Conservation (phyloP, 2,113 vertebrate genomes). For the Oncorhynchus clarkii region DNA sequence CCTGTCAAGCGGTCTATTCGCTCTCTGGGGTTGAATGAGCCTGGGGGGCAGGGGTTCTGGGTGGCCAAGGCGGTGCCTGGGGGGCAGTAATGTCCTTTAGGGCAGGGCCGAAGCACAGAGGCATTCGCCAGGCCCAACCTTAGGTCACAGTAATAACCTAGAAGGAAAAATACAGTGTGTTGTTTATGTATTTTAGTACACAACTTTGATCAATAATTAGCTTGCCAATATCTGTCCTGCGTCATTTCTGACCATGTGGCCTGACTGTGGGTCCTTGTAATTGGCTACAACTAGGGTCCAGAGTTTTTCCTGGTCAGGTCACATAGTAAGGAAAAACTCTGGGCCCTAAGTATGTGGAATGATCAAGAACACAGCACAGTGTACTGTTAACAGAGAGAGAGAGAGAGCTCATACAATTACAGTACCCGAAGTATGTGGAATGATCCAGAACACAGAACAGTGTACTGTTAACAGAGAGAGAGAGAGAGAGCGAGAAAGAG, state of each 20-base stretch:
- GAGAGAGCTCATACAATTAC: too few species aligned
- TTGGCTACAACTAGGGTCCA: too few species aligned
- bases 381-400: neutral
- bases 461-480: neutral
- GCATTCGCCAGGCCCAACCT: constrained; percentile 61
- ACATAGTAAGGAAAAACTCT: too few species aligned
- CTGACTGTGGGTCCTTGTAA: too few species aligned
- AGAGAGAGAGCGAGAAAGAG: neutral
- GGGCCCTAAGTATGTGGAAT: too few species aligned
- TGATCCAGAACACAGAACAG: too few species aligned
- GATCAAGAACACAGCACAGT: too few species aligned
- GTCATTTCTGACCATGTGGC: neutral
- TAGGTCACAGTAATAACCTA: constrained; percentile 86
- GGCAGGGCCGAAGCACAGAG: constrained; percentile 78
- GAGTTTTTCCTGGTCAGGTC: too few species aligned
- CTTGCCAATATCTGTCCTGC: neutral
- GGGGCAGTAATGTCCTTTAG: constrained; percentile 85
- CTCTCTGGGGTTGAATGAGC: constrained; percentile 77
- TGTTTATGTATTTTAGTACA: neutral
- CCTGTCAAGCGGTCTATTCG: constrained; percentile 52
- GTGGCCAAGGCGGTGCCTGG: constrained; percentile 73
- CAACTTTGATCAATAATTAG: too few species aligned
- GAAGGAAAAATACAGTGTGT: constrained; percentile 5
- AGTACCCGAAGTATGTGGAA: too few species aligned
- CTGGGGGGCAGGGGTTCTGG: constrained; percentile 81